These are phyloP conservation scores for Anneissia japonica DNA, from an alignment of 35 echinoderm and acorn worm species.

Conservation along the genomic window DNA sequence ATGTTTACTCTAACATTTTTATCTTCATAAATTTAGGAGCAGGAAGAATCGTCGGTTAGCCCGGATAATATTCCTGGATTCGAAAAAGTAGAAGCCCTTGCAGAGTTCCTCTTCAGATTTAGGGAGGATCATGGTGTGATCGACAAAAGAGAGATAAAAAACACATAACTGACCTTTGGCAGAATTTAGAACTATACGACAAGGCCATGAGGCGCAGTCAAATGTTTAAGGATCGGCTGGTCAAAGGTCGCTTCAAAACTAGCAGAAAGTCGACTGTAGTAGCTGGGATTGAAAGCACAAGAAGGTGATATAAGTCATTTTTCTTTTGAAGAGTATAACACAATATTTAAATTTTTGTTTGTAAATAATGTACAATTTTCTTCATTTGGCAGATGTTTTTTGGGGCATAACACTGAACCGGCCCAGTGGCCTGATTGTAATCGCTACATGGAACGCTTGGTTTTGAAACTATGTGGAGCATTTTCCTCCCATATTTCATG, in stretches of 20 bases:
- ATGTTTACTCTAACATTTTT: too few species aligned
- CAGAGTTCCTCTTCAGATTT: slow-evolving; percentile 21
- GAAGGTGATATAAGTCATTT: slow-evolving; percentile 8
- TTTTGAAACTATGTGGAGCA: slow-evolving; percentile 25
- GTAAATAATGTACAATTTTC: not conserved
- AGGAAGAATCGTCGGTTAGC: slow-evolving; percentile 10
- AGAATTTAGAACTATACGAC: slow-evolving; percentile 2
- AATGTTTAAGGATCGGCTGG: not conserved
- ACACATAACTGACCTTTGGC: slow-evolving; percentile 24
- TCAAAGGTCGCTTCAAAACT: slow-evolving; percentile 32
- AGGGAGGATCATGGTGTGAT: not conserved
- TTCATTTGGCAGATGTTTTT: slow-evolving; percentile 24
- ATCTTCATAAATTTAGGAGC: not conserved
- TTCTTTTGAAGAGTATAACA: not conserved
- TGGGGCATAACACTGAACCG: slow-evolving; percentile 24
- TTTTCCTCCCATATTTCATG: not conserved
- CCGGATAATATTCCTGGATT: slow-evolving; percentile 30
- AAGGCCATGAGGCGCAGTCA: slow-evolving; percentile 4
- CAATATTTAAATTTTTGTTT: not conserved
- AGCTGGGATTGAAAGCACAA: slow-evolving; percentile 29
- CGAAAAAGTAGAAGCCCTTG: slow-evolving; percentile 28
- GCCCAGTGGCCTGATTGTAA: slow-evolving; percentile 34
- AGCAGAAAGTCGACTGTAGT: not conserved
- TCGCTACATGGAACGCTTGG: slow-evolving; percentile 44
- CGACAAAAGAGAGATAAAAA: slow-evolving; percentile 4